Evolutionary conservation across 1,140 invertebrate species (phyloP).

Genomic region (Macrotrachela quadricornifera): DNA sequence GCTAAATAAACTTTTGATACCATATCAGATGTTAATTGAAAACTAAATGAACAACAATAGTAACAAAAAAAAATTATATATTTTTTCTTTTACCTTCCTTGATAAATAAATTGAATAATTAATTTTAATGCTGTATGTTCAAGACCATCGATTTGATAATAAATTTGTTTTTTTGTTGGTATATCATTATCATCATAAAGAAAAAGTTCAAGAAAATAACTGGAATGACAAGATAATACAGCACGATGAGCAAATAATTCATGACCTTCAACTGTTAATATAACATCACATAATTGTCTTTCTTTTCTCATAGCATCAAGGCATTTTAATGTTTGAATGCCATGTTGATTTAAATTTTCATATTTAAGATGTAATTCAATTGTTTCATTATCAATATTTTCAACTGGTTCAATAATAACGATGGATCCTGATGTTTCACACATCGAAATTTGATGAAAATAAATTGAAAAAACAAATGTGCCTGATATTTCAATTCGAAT

Average conservation of each 20-base stretch:
- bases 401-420: too few species aligned
- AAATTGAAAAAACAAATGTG: too few species aligned
- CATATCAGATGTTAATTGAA: not conserved
- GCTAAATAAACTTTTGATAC: constrained; percentile 2
- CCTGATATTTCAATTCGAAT: too few species aligned
- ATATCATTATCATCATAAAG: not conserved
- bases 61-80: too few species aligned
- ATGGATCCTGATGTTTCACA: too few species aligned
- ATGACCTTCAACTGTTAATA: constrained; percentile 2
- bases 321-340: constrained; percentile 1
- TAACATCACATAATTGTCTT: constrained; percentile 6
- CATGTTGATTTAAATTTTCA: too few species aligned
- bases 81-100: not conserved
- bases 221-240: constrained; percentile 5
- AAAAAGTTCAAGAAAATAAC: constrained; percentile 7
- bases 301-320: constrained; percentile 4
- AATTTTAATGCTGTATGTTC: not conserved
- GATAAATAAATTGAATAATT: not conserved
- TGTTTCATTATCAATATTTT: too few species aligned
- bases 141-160: not conserved
- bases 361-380: too few species aligned
- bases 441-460: too few species aligned
- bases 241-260: constrained; percentile 3
- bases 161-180: not conserved
- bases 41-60: not conserved